phyloP scores from a whole-genome alignment of 2,113 vertebrate genomes.

The Albula glossodonta region DNA sequence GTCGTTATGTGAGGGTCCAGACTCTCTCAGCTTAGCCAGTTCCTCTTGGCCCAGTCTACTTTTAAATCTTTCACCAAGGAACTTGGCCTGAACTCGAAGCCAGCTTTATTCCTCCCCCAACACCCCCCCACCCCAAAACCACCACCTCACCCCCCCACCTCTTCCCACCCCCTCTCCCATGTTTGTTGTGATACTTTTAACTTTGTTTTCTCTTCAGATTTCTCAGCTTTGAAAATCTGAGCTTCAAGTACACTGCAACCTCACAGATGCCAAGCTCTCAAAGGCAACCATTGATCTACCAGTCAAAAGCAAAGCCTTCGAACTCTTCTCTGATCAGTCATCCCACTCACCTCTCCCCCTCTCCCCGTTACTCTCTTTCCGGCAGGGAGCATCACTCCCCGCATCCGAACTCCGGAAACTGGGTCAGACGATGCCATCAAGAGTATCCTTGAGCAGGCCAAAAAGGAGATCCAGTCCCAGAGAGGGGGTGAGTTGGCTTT shows the following conservation, averaged over 20 bases:
- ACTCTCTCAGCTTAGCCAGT: neutral
- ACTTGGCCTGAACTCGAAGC: conserved; percentile 47
- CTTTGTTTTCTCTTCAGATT: conserved; percentile 73
- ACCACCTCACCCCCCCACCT: neutral
- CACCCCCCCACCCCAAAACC: conserved; percentile 3
- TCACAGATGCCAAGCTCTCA: conserved; percentile 69
- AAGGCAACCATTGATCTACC: conserved; percentile 76
- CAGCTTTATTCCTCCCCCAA: neutral
- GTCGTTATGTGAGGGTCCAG: neutral
- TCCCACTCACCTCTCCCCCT: conserved; percentile 61
- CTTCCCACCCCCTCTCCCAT: conserved; percentile 30
- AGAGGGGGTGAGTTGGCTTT: conserved; percentile 79
- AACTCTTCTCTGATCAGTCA: conserved; percentile 74
- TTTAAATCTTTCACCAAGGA: conserved; percentile 52
- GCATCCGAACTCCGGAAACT: conserved; percentile 96
- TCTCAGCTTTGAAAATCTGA: conserved; percentile 70
- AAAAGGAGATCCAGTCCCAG: conserved; percentile 98
- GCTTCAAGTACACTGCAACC: conserved; percentile 69
- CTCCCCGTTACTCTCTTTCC: conserved; percentile 56
- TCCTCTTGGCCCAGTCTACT: conserved; percentile 30
- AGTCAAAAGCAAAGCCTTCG: conserved; percentile 73
- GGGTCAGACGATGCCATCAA: conserved; percentile 98
- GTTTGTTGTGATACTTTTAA: conserved; percentile 74
- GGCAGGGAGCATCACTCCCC: conserved; percentile 96
- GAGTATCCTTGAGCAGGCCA: conserved; percentile 97